Evolutionary conservation across 2,113 vertebrate genomes (phyloP), one percentile per base, ranked within the genome.

Genomic region (Stigmatopora argus): DNA sequence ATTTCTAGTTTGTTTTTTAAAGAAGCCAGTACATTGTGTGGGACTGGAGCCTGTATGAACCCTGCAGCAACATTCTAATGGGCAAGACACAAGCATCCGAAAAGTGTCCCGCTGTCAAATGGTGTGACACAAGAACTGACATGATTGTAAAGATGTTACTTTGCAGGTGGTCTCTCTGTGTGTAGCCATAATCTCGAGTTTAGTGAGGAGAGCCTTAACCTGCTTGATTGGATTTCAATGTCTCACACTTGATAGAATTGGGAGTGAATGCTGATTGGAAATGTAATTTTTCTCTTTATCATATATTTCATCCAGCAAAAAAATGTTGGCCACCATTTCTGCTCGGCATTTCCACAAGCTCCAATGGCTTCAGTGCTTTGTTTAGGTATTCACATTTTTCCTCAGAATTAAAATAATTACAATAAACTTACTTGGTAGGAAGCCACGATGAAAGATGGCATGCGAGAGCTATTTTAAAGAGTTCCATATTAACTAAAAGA

Each of bases 171-270:
- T 64, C 63, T 52, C 18, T 38, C 1, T 64, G 62, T 66, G 72
- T 80, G 77, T 68, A 80, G 77, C 70, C 31, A 49, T 34, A 51
- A 45, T 77, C 83, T 71, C 7, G 60, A 78, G 79, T 81, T 62
- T 75, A 79, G 70, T 47, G 2, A 78, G 76, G 74, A 83, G 70
- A 77, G 7, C 59, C 85, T 88, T 89, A 86, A 85, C 84, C 67
- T 81, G 78, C 75, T 77, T 90, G 90, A 89, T 89, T 90, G 87
- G 88, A 89, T 89, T 91, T 87, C 86, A 87, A 90, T 88, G 85
- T 85, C 79, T 79, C 78, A 65, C 78, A 78, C 82, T 83, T 78
- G 78, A 80, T 82, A 83, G 66, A 78, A 72, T 70, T 73, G 74
- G 72, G 83, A 82, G 72, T 45, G 76, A 76, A 62, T 69, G 67